Evolutionary conservation across 2,113 vertebrate species (phyloP).

Genomic region (Cranoglanis bouderius): DNA sequence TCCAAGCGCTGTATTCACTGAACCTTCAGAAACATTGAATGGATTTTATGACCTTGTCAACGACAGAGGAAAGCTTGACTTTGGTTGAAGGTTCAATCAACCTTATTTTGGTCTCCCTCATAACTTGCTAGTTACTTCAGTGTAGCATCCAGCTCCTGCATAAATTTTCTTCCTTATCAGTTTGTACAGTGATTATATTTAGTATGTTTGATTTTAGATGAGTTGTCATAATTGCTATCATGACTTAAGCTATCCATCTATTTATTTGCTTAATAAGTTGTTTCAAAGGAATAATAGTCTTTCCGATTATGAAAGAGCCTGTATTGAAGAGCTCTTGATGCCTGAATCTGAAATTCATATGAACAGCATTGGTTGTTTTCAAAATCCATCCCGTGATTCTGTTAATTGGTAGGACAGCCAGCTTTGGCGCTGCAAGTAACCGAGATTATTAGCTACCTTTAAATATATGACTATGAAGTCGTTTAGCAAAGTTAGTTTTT

Average conservation of each 20-base stretch:
- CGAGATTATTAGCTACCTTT: not conserved
- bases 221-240: constrained; percentile 25
- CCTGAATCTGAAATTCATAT: not conserved
- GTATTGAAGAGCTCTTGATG: not conserved
- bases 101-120: not conserved
- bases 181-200: constrained; percentile 31
- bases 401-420: not conserved
- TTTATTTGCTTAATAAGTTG: constrained; percentile 50
- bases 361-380: not conserved
- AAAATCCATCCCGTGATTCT: not conserved
- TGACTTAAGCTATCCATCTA: constrained; percentile 40
- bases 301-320: not conserved
- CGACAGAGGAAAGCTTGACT: not conserved
- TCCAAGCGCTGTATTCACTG: not conserved
- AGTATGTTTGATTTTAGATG: constrained; percentile 36
- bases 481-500: not conserved
- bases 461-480: not conserved
- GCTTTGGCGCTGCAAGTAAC: not conserved
- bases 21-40: constrained; percentile 18
- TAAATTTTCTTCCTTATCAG: not conserved
- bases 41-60: not conserved
- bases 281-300: constrained; percentile 21
- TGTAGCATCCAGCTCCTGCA: not conserved
- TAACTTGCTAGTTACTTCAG: not conserved
- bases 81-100: constrained; percentile 16